Evolutionary conservation across 2,113 vertebrate species (phyloP).

Genomic region (Alaudala cheleensis): DNA sequence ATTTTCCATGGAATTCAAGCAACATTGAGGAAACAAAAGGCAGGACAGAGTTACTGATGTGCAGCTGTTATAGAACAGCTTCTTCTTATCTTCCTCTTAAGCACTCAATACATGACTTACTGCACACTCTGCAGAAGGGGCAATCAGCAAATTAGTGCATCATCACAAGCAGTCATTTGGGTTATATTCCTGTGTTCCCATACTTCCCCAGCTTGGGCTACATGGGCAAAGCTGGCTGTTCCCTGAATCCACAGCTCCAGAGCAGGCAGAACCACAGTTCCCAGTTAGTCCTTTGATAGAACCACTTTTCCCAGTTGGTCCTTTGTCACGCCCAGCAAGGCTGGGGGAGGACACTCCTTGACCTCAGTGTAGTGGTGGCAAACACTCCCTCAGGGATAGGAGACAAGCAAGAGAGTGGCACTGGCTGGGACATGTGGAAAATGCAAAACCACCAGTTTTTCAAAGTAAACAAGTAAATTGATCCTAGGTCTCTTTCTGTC

Average conservation of each 20-base stretch:
- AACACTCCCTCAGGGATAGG: accelerated
- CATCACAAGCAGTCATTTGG: not conserved
- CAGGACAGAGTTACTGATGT: not conserved
- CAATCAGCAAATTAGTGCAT: not conserved
- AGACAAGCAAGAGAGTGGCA: not conserved
- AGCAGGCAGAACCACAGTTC: not conserved
- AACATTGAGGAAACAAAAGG: not conserved
- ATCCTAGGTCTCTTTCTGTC: not conserved
- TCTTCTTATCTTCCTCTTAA: not conserved
- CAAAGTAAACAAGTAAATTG: not conserved
- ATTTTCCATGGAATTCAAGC: not conserved
- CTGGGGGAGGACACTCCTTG: no score
- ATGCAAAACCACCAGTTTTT: not conserved
- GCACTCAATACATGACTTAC: not conserved
- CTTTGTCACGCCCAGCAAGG: not conserved
- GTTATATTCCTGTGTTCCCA: accelerated
- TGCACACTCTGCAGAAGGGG: not conserved
- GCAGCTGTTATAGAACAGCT: not conserved
- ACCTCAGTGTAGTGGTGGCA: accelerated
- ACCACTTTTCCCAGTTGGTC: not conserved
- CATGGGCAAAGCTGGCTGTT: not conserved
- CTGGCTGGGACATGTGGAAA: not conserved
- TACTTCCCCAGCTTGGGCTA: not conserved
- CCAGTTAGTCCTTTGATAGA: not conserved
- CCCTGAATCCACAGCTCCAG: not conserved